Evolutionary conservation across 2,888 invertebrate species (phyloP), one percentile per base, ranked within the genome.

Genomic region (Eudasyphora cyanicolor): DNA sequence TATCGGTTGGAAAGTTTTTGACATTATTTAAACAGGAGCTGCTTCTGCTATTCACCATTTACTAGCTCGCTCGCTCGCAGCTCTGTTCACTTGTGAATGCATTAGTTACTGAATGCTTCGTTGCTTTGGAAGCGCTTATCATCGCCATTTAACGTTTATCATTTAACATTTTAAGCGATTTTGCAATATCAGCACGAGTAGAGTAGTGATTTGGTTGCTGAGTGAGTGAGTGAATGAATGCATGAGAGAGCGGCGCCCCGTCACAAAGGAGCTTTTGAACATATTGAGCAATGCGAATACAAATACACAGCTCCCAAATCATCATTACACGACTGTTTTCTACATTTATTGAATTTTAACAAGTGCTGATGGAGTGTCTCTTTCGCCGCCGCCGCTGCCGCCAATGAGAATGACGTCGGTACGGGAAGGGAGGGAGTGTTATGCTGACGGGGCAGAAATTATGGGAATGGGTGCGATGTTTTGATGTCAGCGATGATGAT

Each of bases 131-230:
- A 62, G 67, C 3, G 10, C 19, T 64, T 42, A n/a, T 51, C 14
- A 29, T 29, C n/a, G n/a, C n/a, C 29, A 60, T 60, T 60, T 29
- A 57, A 27, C 27, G 57, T 62, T 75, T n/a, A n/a, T n/a, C n/a
- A n/a, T n/a, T 79, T 57, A 73, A 69, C 32, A 24, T 5, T 38
- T 64, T 69, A 79, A 82, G 51, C 51, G 76, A 73, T 82, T 76
- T 76, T 82, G 79, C 73, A 82, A 82, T 73, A 57, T 67, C 42
- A 24, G 17, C 35, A 38, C 1, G 32, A 17, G 32, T 29, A 10
- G 29, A 19, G 27, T 5, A n/a, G 62, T 32, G n/a, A n/a, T n/a
- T n/a, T n/a, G n/a, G n/a, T n/a, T n/a, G 54, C 54, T 8, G n/a
- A 10, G 29, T 0, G n/a, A 32, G n/a, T n/a, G 32, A 62, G 29